Evolutionary conservation across 2,113 vertebrate genomes (phyloP).

Genomic region (Dissostichus mawsoni): DNA sequence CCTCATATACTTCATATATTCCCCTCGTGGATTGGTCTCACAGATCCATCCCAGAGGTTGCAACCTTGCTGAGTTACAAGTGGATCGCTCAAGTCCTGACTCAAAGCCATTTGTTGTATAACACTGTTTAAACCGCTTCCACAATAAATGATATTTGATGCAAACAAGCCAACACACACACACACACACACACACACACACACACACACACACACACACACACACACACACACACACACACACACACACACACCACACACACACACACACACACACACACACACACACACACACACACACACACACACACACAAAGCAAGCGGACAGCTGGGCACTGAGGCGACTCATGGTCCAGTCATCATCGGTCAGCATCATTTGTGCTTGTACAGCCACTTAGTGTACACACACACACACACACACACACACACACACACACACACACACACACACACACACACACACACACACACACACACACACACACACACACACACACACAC

Average conservation of each 20-base stretch:
- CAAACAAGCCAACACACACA: constrained; percentile 23
- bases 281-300: constrained; percentile 45
- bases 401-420: background rate
- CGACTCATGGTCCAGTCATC: constrained; percentile 64
- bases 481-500: background rate
- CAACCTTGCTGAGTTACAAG: constrained; percentile 63
- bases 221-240: constrained; percentile 18
- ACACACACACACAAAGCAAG: constrained; percentile 24
- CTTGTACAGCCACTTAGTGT: constrained; percentile 24
- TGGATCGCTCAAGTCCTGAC: constrained; percentile 55
- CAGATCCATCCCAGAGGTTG: constrained; percentile 52
- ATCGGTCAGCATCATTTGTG: constrained; percentile 63
- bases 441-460: background rate
- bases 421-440: background rate
- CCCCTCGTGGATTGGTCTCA: constrained; percentile 34
- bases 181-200: constrained; percentile 5
- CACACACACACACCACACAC: constrained; percentile 37
- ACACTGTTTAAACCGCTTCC: constrained; percentile 53
- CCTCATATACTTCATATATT: constrained; percentile 15
- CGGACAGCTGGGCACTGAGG: constrained; percentile 59
- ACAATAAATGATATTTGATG: constrained; percentile 59
- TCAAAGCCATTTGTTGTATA: constrained; percentile 66
- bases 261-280: constrained; percentile 42
- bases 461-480: too few relatives aligned
- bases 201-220: constrained; percentile 2